Percentiles rank a stretch among this genome's conserved stretches.
phyloP scores from a whole-genome alignment of 2,797 vertebrate genomes.

The Sebastes goodei region DNA sequence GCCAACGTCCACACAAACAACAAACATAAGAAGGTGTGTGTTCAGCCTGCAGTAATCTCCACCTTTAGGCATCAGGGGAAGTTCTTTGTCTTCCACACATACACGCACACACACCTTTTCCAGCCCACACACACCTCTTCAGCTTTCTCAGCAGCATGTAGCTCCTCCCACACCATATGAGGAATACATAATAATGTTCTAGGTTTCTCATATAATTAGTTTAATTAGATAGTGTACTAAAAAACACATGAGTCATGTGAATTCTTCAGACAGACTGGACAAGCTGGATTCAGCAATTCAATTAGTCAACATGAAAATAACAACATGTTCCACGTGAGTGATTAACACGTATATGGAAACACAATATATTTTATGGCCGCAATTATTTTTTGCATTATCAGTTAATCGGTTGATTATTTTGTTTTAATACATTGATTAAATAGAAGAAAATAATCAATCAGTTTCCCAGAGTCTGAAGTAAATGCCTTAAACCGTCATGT shows the following conservation, averaged over 20 bases:
- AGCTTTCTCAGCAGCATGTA: background rate
- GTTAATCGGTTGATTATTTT: background rate
- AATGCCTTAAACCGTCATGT: background rate
- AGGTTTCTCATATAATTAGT: background rate
- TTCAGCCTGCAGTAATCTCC: constrained; percentile 28
- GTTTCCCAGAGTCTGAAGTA: background rate
- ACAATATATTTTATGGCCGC: background rate
- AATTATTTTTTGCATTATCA: background rate
- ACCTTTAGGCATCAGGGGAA: constrained; percentile 37
- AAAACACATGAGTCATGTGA: background rate
- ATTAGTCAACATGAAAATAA: background rate
- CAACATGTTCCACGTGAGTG: background rate
- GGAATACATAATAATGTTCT: background rate
- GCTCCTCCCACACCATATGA: constrained; percentile 48
- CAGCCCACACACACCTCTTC: background rate
- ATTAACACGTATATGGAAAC: background rate
- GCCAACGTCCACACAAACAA: constrained; percentile 47
- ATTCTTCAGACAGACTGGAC: background rate
- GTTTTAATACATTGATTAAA: background rate
- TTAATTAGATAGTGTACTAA: background rate
- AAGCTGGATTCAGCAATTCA: background rate
- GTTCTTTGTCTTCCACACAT: constrained; percentile 38
- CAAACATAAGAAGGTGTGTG: constrained; percentile 40
- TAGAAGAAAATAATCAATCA: background rate
- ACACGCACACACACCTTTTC: constrained; percentile 11